A percentile compares a stretch with the other conserved stretches of the same genome.
These are phyloP conservation scores for Pseudotriccus pelzelni DNA, from an alignment of 2,797 vertebrate genomes.

Conservation along the genomic window DNA sequence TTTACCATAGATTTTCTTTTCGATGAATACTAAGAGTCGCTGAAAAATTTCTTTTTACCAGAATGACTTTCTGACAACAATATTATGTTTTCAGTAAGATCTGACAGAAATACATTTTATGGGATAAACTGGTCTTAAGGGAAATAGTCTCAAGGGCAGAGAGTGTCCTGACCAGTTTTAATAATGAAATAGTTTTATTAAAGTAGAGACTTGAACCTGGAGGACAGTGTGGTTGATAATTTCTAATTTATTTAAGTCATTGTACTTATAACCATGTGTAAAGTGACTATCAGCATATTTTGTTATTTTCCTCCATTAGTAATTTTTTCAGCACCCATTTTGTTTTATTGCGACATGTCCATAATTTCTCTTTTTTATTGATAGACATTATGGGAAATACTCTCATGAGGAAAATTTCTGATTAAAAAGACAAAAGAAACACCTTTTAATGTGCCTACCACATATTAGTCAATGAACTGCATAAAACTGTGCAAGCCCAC, in stretches of 20 bases:
- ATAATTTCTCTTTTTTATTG: neutral
- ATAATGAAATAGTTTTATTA: neutral
- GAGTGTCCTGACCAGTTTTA: neutral
- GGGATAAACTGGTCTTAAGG: neutral
- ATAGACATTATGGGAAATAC: neutral
- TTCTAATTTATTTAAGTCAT: neutral
- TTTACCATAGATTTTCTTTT: neutral
- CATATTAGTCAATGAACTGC: neutral
- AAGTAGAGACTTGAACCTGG: neutral
- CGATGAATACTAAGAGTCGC: neutral
- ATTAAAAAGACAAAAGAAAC: slow-evolving; percentile 45
- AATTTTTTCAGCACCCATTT: neutral
- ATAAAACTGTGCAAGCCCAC: neutral
- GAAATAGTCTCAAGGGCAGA: neutral
- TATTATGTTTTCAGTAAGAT: neutral
- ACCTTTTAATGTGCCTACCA: neutral
- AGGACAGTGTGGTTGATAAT: neutral
- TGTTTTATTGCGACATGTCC: neutral
- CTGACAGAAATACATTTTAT: neutral
- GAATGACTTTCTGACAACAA: neutral
- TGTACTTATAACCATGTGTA: neutral
- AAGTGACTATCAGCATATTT: neutral
- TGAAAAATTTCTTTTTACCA: neutral
- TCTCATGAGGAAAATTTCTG: slow-evolving; percentile 10
- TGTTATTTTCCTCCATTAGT: neutral